Base-by-base conservation (phyloP, 2,113 vertebrate species). In the Pygoscelis antarcticus region DNA sequence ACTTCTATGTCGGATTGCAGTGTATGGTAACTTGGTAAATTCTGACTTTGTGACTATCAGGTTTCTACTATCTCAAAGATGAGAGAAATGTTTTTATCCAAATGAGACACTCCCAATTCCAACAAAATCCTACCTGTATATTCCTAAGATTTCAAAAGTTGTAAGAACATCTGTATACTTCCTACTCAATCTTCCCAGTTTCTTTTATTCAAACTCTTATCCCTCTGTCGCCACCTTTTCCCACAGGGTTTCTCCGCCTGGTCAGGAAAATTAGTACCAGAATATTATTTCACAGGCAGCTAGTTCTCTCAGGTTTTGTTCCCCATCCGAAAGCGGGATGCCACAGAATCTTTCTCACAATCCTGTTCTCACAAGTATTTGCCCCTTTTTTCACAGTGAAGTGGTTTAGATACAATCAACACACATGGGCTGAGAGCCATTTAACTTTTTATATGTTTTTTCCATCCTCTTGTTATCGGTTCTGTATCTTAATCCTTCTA, bases 401-500 rank as follows among this genome's bases (percentile, higher is more conserved):
- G 21, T 19, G 34, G 7, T 82, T 93, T 44, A 68, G 55, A 79
- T 68, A 34, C 46, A 74, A 70, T 71, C 72, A 84, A 46, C 0
- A 0, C 32, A 57, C 27, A 47, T 16, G 16, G 27, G 19, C 32
- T 46, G 57, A 87, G 18, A 68, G 30, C 16, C 61, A 79, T 64
- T 92, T 64, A 44, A 83, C 16, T 79, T 91, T 77, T 77, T 65
- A 61, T 22, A 19, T 42, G 46, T 1, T 58, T 84, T 81, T 51
- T 26, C 76, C 81, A 91, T 78, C 55, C 32, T 79, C 68, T 76
- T 81, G n/a, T 91, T 96, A 97, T 96, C 97, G 89, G 84, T 95
- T 92, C 91, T 70, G 0, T 72, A 90, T 96, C 95, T 95, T 97
- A 96, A 95, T 96, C 92, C 71, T 91, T 94, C 91, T 90, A 89